Evolutionary conservation across 2,113 vertebrate species (phyloP), one percentile per base, ranked within the genome.

Genomic region (Hoplias malabaricus): DNA sequence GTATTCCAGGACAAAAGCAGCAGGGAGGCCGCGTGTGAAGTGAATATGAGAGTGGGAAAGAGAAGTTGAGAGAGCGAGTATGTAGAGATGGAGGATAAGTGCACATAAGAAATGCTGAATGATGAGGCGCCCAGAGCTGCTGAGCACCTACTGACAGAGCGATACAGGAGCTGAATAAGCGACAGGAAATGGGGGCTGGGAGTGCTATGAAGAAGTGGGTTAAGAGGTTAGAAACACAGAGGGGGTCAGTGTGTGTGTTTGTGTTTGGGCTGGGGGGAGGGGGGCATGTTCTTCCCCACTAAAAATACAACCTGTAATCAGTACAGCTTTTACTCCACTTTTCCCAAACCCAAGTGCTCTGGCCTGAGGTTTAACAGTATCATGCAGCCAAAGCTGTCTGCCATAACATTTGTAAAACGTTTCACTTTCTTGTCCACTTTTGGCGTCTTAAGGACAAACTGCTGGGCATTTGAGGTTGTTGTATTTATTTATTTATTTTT

Each of bases 211-310:
- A 65, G 82, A 91, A 89, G 73, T 88, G 75, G 90, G 89, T 88
- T 88, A 90, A 85, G 87, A 88, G 88, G 91, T 91, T 87, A 88
- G 75, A 85, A 84, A 87, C 80, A 85, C 79, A 84, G 73, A 82
- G 69, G 82, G 50, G 76, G 84, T 73, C 38, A 68, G 27, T 57
- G 19, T 43, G 71, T 71, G 73, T 70, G 36, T 56, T 13, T 48
- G 65, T 38, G 31, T n/a, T n/a, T n/a, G n/a, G n/a, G n/a, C n/a
- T n/a, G n/a, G n/a, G n/a, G n/a, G n/a, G n/a, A n/a, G 23, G 53
- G 69, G 25, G n/a, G 27, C 5, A 7, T 65, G 21, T 21, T 76
- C 48, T 67, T 50, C 77, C n/a, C 42, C 77, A 54, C 62, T 81
- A 81, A 81, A 81, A 73, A 77, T 68, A 77, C 38, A 57, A 9